These are phyloP conservation scores for Tokudaia tokunoshimensis DNA, from an alignment of 2,797 vertebrate species.

Conservation along the genomic window DNA sequence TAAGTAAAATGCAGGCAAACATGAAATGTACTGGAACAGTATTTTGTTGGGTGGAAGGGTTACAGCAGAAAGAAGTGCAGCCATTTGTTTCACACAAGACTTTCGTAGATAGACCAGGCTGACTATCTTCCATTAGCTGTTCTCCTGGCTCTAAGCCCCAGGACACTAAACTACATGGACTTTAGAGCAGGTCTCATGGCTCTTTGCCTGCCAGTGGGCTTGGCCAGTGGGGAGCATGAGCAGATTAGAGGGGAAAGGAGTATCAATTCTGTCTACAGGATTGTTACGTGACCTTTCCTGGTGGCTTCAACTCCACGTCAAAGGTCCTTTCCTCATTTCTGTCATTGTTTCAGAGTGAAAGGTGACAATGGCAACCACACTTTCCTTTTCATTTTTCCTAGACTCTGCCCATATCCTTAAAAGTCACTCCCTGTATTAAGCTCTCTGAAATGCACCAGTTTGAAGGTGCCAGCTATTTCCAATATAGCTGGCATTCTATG, in stretches of 20 bases:
- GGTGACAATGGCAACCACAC: neutral
- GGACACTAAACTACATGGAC: neutral
- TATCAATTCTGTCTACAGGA: neutral
- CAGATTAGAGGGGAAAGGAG: neutral
- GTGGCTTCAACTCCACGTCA: neutral
- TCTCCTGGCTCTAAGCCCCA: neutral
- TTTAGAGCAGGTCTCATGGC: neutral
- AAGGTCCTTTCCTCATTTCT: neutral
- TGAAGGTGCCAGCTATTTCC: neutral
- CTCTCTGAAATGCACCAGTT: slow-evolving; percentile 34
- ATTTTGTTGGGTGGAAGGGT: neutral
- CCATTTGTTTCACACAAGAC: neutral
- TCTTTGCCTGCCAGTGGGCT: neutral
- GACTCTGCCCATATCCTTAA: neutral
- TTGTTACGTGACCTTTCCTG: neutral
- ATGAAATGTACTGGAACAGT: neutral
- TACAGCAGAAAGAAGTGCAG: neutral
- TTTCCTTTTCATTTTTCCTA: neutral
- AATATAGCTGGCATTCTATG: neutral
- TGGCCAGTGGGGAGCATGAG: neutral
- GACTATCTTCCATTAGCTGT: neutral
- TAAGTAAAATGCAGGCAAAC: slow-evolving; percentile 29
- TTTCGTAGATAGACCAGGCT: neutral
- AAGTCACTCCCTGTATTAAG: slow-evolving; percentile 6
- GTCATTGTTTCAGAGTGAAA: neutral